phyloP scores from a whole-genome alignment of 2,797 vertebrate species.

The Macropodus opercularis region DNA sequence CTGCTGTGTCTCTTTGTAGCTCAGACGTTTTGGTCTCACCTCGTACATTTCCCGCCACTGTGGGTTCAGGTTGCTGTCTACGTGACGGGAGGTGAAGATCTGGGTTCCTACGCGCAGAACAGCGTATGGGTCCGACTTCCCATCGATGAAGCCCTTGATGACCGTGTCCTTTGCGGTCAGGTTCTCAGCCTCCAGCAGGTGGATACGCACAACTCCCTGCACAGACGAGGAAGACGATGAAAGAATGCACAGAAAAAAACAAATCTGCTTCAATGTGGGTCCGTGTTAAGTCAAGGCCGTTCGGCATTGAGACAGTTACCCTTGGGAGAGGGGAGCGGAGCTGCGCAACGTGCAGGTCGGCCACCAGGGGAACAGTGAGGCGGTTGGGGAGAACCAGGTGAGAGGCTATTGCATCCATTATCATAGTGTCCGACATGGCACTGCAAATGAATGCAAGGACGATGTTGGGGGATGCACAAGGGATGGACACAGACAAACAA shows the following conservation, averaged over 20 bases:
- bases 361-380: slow-evolving; percentile 89
- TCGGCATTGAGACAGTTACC: slow-evolving; percentile 79
- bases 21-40: too few species aligned
- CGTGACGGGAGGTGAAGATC: slow-evolving; percentile 88
- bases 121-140: slow-evolving; percentile 93
- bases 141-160: slow-evolving; percentile 90
- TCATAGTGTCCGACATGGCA: slow-evolving; percentile 91
- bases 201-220: slow-evolving; percentile 91
- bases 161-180: slow-evolving; percentile 90
- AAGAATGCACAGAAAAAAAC: slow-evolving; percentile 1
- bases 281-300: slow-evolving; percentile 41
- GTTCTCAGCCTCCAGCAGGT: slow-evolving; percentile 87
- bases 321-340: slow-evolving; percentile 93
- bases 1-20: too few species aligned
- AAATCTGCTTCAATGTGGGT: too few species aligned
- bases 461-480: slow-evolving; percentile 55
- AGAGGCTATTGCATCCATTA: slow-evolving; percentile 95
- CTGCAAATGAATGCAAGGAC: slow-evolving; percentile 81
- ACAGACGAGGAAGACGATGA: slow-evolving; percentile 11
- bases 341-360: slow-evolving; percentile 89
- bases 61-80: slow-evolving; percentile 90
- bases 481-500: slow-evolving; percentile 57
- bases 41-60: slow-evolving; percentile 94
- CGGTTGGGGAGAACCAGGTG: slow-evolving; percentile 94
- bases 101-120: slow-evolving; percentile 92